Percentiles rank a stretch among this genome's conserved stretches.
Conservation (phyloP, 64 coral and sea anemone genomes). For the Dendronephthya gigantea region DNA sequence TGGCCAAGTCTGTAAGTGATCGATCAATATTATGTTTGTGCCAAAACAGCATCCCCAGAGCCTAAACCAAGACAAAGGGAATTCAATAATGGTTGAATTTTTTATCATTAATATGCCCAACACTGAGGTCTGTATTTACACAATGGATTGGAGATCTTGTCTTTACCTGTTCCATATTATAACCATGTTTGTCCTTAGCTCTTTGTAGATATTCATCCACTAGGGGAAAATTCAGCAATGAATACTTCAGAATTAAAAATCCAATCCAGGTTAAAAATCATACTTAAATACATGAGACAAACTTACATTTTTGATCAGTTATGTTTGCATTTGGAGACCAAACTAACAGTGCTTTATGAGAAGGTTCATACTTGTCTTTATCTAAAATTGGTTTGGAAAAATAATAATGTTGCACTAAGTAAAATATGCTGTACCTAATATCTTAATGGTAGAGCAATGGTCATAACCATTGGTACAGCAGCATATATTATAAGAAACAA, state of each 20-base stretch:
- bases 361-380: constrained; percentile 37
- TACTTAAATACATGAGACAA: background rate
- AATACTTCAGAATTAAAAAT: background rate
- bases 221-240: constrained; percentile 20
- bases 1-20: constrained; percentile 82
- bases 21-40: constrained; percentile 94
- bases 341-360: constrained; percentile 75
- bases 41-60: constrained; percentile 97
- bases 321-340: constrained; percentile 81
- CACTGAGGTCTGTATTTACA: background rate
- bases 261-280: background rate
- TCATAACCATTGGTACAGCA: no score
- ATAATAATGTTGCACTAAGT: background rate
- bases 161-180: constrained; percentile 97
- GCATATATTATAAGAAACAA: no score
- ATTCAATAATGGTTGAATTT: no score
- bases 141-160: background rate
- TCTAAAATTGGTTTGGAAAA: constrained; percentile 10
- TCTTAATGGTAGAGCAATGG: background rate
- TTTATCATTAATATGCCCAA: no score
- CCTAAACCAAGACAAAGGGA: constrained; percentile 44
- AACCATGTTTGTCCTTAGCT: constrained; percentile 98
- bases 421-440: background rate
- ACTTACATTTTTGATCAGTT: constrained; percentile 78
- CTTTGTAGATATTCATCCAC: constrained; percentile 95